Evolutionary conservation across 2,797 vertebrate genomes (phyloP).

Genomic region (Silurus aristotelis): DNA sequence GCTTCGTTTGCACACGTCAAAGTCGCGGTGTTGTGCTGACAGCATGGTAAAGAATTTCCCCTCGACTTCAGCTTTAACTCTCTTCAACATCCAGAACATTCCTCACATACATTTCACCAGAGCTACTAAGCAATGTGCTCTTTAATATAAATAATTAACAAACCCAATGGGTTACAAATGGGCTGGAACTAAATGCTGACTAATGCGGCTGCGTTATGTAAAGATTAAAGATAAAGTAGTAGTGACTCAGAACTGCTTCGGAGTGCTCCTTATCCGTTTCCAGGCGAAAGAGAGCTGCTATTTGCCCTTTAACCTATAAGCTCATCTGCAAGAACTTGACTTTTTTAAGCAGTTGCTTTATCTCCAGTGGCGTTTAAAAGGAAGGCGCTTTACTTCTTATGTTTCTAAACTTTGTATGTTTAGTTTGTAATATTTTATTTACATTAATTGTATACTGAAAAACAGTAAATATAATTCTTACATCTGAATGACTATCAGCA

Average conservation of each 20-base stretch:
- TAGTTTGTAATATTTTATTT: neutral
- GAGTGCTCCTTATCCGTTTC: neutral
- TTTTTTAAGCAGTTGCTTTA: neutral
- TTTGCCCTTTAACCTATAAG: neutral
- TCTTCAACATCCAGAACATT: neutral
- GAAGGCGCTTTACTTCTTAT: neutral
- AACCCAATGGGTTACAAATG: neutral
- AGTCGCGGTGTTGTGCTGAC: conserved; percentile 39
- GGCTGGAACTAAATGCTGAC: neutral
- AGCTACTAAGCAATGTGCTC: neutral
- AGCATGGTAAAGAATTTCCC: neutral
- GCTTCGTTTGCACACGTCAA: conserved; percentile 34
- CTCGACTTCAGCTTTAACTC: neutral
- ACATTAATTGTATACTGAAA: neutral
- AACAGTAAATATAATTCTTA: neutral
- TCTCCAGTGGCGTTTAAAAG: neutral
- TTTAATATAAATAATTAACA: neutral
- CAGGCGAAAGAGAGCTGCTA: neutral
- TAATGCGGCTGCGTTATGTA: neutral
- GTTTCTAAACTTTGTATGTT: neutral
- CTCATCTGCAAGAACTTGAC: neutral
- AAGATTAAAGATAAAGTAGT: neutral
- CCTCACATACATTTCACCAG: neutral
- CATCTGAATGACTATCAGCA: neutral
- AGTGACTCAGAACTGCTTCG: neutral